Percentiles rank a stretch among this genome's conserved stretches.
Conservation (phyloP, 2,888 invertebrate genomes). For the Apocheima hispidaria region DNA sequence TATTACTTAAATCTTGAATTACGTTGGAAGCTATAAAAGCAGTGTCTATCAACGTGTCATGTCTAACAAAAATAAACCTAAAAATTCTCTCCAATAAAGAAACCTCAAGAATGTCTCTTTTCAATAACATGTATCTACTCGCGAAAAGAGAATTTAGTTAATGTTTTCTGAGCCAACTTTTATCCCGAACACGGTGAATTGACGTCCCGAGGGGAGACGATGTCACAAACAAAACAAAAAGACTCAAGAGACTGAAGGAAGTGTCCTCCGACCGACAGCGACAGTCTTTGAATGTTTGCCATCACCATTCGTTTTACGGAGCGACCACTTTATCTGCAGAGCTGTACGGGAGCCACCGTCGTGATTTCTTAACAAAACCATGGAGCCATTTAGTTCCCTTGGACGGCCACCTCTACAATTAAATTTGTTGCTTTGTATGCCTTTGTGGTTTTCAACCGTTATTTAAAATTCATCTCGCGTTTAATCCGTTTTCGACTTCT, state of each 20-base stretch:
- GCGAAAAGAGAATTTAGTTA: conserved; percentile 51
- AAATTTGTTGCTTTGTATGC: conserved; percentile 18
- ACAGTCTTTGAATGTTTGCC: conserved; percentile 55
- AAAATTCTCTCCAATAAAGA: conserved; percentile 31
- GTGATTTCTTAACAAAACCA: neutral
- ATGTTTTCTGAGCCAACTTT: conserved; percentile 57
- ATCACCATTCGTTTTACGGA: conserved; percentile 39
- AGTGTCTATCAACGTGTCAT: neutral
- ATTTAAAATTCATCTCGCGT: conserved; percentile 49
- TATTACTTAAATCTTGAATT: too few relatives aligned
- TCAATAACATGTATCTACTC: conserved; percentile 41
- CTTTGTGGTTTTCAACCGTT: conserved; percentile 45
- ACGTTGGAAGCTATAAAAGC: neutral
- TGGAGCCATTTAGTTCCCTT: neutral
- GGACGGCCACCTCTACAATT: neutral
- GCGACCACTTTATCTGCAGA: neutral
- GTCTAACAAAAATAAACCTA: conserved; percentile 11
- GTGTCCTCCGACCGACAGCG: conserved; percentile 50
- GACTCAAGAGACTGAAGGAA: conserved; percentile 57
- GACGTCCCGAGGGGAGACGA: conserved; percentile 51
- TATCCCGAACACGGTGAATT: conserved; percentile 54
- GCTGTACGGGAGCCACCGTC: neutral
- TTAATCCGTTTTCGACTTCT: conserved; percentile 46
- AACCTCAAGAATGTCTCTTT: conserved; percentile 26
- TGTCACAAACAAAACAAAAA: conserved; percentile 64